Base-by-base conservation (phyloP, 64 coral and sea anemone species). In the Hydrozoanthus tunicans region DNA sequence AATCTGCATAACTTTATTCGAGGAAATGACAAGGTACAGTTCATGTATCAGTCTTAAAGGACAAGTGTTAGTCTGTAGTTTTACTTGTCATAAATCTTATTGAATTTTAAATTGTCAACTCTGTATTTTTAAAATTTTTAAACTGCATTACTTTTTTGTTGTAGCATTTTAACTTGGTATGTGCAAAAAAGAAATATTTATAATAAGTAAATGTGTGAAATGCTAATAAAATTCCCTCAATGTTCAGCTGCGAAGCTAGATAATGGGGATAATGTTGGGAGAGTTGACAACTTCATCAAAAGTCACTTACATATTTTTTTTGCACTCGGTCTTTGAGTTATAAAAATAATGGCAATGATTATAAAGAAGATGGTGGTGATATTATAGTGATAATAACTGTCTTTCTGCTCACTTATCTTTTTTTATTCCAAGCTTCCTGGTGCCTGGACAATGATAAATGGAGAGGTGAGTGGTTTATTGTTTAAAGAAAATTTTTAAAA, bases 361-460 rank as follows among this genome's bases (percentile, higher is more conserved):
- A 43, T 43, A 43, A 43, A 43, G 32, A 43, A 43, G 32, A 43
- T 43, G 32, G 32, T 43, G 32, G 32, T 43, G 32, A 43, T 2
- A 43, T 43, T 43, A 2, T 43, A 43, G 32, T 43, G 32, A 43
- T 43, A 43, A 43, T 43, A 43, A 43, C 32, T 43, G 0, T 43
- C 32, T 43, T 43, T 43, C 32, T 43, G 32, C 32, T 43, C 32
- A 43, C 32, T 43, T 15, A 3, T 82, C 1, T 77, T 5, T 83
- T 82, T 77, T 59, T 51, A 58, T 12, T 20, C 73, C 1, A 32
- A 96, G 94, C 94, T 99, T 64, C 97, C 97, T 77, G 97, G 97
- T 81, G 97, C 97, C 65, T 99, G 97, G 97, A 86, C 92, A 70
- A 85, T 77, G 12, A 95, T 99, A n/a, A 86, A 99, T 95, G 97